These are phyloP conservation scores for Diadema setosum DNA, from an alignment of 35 echinoderm and acorn worm species.

Conservation along the genomic window DNA sequence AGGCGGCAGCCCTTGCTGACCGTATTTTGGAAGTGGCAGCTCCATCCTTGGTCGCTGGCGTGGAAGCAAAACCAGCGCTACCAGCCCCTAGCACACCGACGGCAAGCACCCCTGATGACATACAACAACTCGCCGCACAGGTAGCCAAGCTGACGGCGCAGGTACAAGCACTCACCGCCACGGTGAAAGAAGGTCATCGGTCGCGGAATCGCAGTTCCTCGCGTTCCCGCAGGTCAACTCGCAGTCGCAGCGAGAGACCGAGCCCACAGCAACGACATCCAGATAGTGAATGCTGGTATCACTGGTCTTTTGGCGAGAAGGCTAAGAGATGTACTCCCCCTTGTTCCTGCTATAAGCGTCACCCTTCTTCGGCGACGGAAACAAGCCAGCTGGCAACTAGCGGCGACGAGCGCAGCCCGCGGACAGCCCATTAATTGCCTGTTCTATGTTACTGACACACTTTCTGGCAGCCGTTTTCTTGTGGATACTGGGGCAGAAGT, in stretches of 20 bases:
- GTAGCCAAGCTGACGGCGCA: background rate
- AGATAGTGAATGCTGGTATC: background rate
- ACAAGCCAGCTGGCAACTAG: background rate
- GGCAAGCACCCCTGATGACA: background rate
- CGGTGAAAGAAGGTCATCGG: too few relatives aligned
- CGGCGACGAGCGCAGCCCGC: background rate
- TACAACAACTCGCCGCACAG: background rate
- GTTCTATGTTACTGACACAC: background rate
- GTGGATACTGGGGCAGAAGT: slow-evolving; percentile 11
- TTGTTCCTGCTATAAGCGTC: background rate
- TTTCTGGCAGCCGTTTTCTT: background rate
- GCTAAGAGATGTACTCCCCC: background rate
- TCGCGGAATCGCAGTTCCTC: background rate
- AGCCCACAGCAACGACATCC: background rate
- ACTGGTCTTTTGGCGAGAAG: background rate
- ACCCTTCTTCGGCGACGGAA: background rate
- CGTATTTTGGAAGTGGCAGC: background rate
- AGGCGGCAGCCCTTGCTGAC: background rate
- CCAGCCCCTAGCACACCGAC: background rate
- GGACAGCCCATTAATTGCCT: background rate
- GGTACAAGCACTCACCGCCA: background rate
- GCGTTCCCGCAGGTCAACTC: background rate
- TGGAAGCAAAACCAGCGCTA: background rate
- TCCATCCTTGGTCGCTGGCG: background rate
- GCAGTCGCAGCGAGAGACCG: too few relatives aligned